Conservation (phyloP, 2,888 invertebrate genomes). For the Ariolimax columbianus region DNA sequence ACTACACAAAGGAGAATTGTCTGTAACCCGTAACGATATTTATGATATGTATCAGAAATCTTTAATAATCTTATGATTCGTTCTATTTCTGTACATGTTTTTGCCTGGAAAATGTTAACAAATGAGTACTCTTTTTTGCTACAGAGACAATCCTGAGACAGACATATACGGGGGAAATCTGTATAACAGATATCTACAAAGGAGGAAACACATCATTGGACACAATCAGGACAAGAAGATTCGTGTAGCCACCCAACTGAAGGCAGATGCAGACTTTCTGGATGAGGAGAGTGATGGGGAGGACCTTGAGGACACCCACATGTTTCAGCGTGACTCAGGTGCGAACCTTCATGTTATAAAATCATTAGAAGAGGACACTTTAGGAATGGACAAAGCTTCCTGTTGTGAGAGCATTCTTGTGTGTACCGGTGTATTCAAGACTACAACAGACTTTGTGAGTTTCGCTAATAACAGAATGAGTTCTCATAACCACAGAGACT, state of each 20-base stretch:
- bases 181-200: constrained; percentile 82
- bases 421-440: constrained; percentile 83
- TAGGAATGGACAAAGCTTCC: constrained; percentile 58
- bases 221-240: not conserved
- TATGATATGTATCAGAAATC: too few species aligned
- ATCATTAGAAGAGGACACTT: constrained; percentile 55
- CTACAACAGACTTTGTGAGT: constrained; percentile 78
- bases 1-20: too few species aligned
- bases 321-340: constrained; percentile 46
- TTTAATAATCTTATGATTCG: too few species aligned
- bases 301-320: constrained; percentile 28
- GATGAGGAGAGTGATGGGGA: constrained; percentile 60
- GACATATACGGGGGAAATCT: constrained; percentile 85
- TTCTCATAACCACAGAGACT: constrained; percentile 83
- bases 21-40: too few species aligned
- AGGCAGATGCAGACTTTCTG: constrained; percentile 57
- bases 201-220: constrained; percentile 44
- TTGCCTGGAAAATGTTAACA: not conserved
- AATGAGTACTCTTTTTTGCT: constrained; percentile 55
- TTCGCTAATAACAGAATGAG: constrained; percentile 72
- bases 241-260: constrained; percentile 34
- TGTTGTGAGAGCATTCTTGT: constrained; percentile 79
- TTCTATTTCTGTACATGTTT: not conserved
- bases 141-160: constrained; percentile 84
- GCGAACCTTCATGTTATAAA: constrained; percentile 47